Evolutionary conservation across 1,140 invertebrate species (phyloP), one percentile per base, ranked within the genome.

Genomic region (Melipona quadrifasciata): DNA sequence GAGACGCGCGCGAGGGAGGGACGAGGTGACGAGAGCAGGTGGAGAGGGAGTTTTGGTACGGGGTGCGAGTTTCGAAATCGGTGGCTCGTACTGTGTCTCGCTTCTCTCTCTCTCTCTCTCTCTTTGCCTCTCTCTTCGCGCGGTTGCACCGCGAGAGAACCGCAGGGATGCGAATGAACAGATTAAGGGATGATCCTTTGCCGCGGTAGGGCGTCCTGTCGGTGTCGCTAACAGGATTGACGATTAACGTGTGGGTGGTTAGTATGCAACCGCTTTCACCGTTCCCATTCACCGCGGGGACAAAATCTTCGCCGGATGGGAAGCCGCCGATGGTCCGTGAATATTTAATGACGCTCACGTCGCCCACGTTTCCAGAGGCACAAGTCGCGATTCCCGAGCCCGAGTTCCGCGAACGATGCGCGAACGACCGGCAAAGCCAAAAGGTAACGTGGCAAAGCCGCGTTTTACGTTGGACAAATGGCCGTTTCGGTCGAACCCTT

Each of bases 121-220:
- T 47, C 39, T 47, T 8, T 47, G 0, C 39, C 6, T 47, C 64
- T 65, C 64, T 31, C 27, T 71, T 19, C 71, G 86, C 87, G 85
- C 86, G 47, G 74, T 80, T 82, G 82, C 88, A 76, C 82, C 78
- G 84, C 73, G 91, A 87, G 91, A 93, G 90, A 93, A 92, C 88
- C 89, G 90, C 93, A 90, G 92, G 91, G 93, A 94, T 90, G 94
- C 92, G 94, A 94, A 94, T 94, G 94, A 94, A 94, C 92, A 93
- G 94, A 94, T 94, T 94, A 94, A 94, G 92, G 93, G 94, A 94
- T 94, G 93, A 94, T 94, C 93, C 92, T 94, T 91, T 91, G 86
- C 91, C 89, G 91, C 90, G 89, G 91, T 91, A 93, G 93, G 91
- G 91, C 89, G 87, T 89, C 89, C 90, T 86, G 90, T 89, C 88